Conservation (phyloP, 2,888 invertebrate species). For the Syrista parreyssii region DNA sequence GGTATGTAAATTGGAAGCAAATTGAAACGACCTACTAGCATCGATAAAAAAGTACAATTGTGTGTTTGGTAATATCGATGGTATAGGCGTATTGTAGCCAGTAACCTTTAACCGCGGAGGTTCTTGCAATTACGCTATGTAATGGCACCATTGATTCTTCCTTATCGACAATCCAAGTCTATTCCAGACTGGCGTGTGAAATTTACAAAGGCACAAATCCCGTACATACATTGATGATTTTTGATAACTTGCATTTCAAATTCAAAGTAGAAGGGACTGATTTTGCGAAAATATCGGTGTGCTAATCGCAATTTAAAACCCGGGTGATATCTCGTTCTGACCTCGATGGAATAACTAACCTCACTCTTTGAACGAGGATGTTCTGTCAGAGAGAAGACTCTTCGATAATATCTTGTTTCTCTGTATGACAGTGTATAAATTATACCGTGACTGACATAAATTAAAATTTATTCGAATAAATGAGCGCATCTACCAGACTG, state of each 20-base stretch:
- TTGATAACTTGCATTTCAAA: not conserved
- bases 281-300: not conserved
- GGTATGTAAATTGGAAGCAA: not conserved
- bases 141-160: not conserved
- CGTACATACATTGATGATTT: not conserved
- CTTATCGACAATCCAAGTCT: not conserved
- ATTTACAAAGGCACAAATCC: not conserved
- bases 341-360: constrained; percentile 1
- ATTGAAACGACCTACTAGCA: constrained; percentile 17
- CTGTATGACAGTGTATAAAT: constrained; percentile 11
- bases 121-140: not conserved
- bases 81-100: constrained; percentile 17
- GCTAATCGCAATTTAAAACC: not conserved
- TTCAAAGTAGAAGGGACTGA: not conserved
- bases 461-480: constrained; percentile 45
- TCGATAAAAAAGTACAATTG: constrained; percentile 23
- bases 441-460: constrained; percentile 5
- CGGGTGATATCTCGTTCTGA: not conserved
- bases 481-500: constrained; percentile 51
- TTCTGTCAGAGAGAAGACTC: not conserved
- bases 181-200: not conserved
- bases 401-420: constrained; percentile 3
- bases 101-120: constrained; percentile 27
- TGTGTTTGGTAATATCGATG: constrained; percentile 13
- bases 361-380: not conserved